These are phyloP conservation scores for Drosophila vallismaia DNA, from an alignment of 2,888 invertebrate species.

Conservation along the genomic window DNA sequence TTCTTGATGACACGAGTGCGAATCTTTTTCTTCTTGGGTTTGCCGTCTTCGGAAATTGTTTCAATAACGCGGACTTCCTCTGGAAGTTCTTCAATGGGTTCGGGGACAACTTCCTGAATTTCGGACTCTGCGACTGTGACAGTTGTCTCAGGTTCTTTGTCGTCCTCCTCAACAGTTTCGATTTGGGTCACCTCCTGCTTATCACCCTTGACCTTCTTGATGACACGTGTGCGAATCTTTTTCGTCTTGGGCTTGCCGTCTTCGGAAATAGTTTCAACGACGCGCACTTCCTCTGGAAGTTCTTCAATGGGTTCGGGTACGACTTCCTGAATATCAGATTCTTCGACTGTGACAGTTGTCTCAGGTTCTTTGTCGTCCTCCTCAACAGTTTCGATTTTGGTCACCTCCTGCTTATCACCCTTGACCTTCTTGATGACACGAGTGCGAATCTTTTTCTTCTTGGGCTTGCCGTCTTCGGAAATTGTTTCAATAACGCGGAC, in stretches of 20 bases:
- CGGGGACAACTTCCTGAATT: slow-evolving; percentile 8
- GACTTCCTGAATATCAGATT: slow-evolving; percentile 15
- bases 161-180: slow-evolving; percentile 40
- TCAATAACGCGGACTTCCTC: slow-evolving; percentile 37
- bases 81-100: slow-evolving; percentile 27
- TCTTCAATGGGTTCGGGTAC: slow-evolving; percentile 28
- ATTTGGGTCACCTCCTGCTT: slow-evolving; percentile 41
- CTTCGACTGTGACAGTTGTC: slow-evolving; percentile 56
- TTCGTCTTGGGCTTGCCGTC: slow-evolving; percentile 37
- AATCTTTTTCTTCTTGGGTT: slow-evolving; percentile 39
- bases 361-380: slow-evolving; percentile 75
- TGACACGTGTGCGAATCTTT: slow-evolving; percentile 41
- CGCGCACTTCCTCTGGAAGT: slow-evolving; percentile 33
- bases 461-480: slow-evolving; percentile 78
- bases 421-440: slow-evolving; percentile 37
- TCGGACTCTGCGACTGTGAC: slow-evolving; percentile 33
- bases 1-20: slow-evolving; percentile 42
- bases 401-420: slow-evolving; percentile 38
- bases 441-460: slow-evolving; percentile 75
- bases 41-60: slow-evolving; percentile 30
- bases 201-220: slow-evolving; percentile 43
- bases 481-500: slow-evolving; percentile 36
- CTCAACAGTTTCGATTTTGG: slow-evolving; percentile 66
- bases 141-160: slow-evolving; percentile 29
- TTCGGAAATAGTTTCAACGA: slow-evolving; percentile 23